phyloP scores from a whole-genome alignment of 2,888 invertebrate genomes.

The Amiota mariae region DNA sequence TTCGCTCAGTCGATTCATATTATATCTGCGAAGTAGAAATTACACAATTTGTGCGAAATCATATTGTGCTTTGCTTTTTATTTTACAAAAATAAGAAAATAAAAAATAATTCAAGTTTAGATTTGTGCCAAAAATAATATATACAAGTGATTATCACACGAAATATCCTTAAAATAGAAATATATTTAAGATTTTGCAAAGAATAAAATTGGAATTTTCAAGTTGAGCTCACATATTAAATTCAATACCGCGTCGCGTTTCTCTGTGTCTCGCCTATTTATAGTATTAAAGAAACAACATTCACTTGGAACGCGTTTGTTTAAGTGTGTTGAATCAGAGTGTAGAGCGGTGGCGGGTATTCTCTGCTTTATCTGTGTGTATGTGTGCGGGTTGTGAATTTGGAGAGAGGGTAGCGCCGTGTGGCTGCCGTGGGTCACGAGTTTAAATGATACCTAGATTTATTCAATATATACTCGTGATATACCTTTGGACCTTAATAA shows the following conservation, averaged over 20 bases:
- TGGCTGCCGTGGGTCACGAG: conserved; percentile 20
- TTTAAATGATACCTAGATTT: neutral
- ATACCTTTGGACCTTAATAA: conserved; percentile 17
- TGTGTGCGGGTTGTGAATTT: conserved; percentile 21
- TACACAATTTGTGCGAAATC: conserved; percentile 57
- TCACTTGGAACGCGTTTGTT: neutral
- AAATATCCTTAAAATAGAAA: neutral
- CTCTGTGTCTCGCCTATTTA: neutral
- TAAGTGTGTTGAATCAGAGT: neutral
- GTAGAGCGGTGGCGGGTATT: no score
- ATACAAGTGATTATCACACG: no score
- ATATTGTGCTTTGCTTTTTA: conserved; percentile 31
- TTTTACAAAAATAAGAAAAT: neutral
- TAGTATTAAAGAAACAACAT: neutral
- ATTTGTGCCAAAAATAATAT: no score
- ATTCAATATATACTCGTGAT: neutral
- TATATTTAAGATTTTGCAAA: conserved; percentile 12
- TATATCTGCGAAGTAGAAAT: conserved; percentile 61
- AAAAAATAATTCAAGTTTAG: no score
- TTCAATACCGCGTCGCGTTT: neutral
- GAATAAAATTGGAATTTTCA: conserved; percentile 11
- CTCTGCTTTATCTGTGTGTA: neutral
- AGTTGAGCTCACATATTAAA: conserved; percentile 5
- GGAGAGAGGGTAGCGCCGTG: neutral
- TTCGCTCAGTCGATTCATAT: conserved; percentile 40